Evolutionary conservation across 2,888 invertebrate species (phyloP).

Genomic region (Hypomecis atomaria): DNA sequence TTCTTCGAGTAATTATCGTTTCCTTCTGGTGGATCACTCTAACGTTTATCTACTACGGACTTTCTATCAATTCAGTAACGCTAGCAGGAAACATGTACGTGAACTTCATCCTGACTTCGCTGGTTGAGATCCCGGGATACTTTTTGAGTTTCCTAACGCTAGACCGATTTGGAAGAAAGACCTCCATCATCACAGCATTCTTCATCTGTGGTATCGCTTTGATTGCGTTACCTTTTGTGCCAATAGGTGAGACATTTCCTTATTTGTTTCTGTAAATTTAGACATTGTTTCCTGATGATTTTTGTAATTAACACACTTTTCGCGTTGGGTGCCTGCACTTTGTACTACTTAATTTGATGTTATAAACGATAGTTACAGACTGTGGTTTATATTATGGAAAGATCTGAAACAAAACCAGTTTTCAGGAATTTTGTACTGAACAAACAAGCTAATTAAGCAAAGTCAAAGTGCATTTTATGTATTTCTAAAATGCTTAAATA

Average conservation of each 20-base stretch:
- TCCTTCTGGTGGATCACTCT: conserved; percentile 93
- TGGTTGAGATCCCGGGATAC: conserved; percentile 88
- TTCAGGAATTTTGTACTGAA: no score
- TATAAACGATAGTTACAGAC: no score
- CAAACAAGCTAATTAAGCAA: no score
- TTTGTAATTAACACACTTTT: no score
- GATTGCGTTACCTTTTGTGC: conserved; percentile 84
- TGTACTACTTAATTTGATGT: no score
- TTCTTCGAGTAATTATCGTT: conserved; percentile 84
- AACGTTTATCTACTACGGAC: conserved; percentile 91
- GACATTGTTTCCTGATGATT: no score
- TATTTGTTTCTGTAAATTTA: not conserved
- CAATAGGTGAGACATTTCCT: conserved; percentile 70
- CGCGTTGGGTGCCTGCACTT: no score
- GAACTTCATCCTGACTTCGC: conserved; percentile 88
- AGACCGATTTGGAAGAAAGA: conserved; percentile 85
- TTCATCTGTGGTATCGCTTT: conserved; percentile 84
- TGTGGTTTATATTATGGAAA: no score
- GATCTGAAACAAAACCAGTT: no score
- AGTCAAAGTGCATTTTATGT: no score
- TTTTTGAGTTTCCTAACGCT: conserved; percentile 83
- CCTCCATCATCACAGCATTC: conserved; percentile 84
- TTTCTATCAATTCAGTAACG: conserved; percentile 90
- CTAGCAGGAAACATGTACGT: conserved; percentile 90
- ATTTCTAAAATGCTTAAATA: no score